Evolutionary conservation across 1,140 invertebrate species (phyloP), one percentile per base, ranked within the genome.

Genomic region (Leptestheria dahalacensis): DNA sequence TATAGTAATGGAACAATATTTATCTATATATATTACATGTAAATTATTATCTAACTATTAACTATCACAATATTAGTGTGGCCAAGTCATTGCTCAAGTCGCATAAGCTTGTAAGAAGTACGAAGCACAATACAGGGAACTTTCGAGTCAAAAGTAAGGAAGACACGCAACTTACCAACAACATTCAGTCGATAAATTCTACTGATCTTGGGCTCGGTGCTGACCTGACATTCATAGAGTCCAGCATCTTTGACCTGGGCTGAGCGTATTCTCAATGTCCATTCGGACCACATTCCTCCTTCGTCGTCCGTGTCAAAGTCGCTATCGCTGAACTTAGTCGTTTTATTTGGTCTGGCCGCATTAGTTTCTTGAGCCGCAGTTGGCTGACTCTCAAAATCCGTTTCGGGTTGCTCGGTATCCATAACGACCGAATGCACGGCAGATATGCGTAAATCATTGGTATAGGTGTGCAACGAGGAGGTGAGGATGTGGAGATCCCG

Each of bases 171-270:
- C 85, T 80, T 67, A 88, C 86, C 85, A 57, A 89, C 85, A 68
- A 90, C 86, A 64, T 78, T 86, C 23, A 89, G 78, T 63, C 81
- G 80, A 68, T 86, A 87, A 29, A 83, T 82, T 67, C 83, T 77
- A 65, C 84, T 87, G 65, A 88, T 87, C 71, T 88, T 88, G 4
- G 86, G 86, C 69, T 88, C 85, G 0, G 85, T 88, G 62, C 85
- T 54, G 20, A 60, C 53, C 33, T 56, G 53, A 47, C 61, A 62
- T 18, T 62, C 61, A 46, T 57, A 62, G 2, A 56, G 53, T 9
- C 78, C 79, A 21, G 74, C 74, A 70, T 91, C 87, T 10, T 84
- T 72, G 0, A 83, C 79, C 68, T 88, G 85, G 0, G 86, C 83
- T 12, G 86, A 86, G 41, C 81, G 83, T 48, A 91, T 82, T 64